Conservation (phyloP, 2,113 vertebrate species). For the Cercopithecus mona region DNA sequence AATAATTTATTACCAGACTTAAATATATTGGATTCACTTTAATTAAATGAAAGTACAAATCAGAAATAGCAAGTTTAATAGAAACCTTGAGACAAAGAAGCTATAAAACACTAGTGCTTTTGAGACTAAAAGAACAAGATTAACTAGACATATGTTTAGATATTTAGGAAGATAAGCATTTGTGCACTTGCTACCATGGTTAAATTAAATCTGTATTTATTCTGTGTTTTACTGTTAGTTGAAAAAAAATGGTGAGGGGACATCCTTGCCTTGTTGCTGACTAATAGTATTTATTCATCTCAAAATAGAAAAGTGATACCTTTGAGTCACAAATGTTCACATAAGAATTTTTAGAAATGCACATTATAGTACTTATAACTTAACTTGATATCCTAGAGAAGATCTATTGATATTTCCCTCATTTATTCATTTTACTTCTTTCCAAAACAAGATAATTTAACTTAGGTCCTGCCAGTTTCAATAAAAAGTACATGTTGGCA, state of each 20-base stretch:
- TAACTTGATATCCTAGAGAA: neutral
- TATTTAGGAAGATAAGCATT: neutral
- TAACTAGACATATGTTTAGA: neutral
- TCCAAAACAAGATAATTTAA: neutral
- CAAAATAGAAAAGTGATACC: neutral
- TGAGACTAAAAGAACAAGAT: neutral
- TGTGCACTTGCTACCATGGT: neutral
- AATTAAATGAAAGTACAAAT: constrained; percentile 4
- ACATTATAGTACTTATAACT: neutral
- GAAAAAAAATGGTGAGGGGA: neutral
- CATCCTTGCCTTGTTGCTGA: neutral
- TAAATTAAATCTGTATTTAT: constrained; percentile 20
- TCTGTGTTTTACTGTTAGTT: neutral
- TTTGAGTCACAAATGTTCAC: neutral
- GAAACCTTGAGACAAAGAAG: neutral
- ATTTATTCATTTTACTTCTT: neutral
- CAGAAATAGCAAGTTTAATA: constrained; percentile 2
- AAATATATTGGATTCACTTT: constrained; percentile 20
- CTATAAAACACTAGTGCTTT: neutral
- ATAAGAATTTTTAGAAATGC: neutral
- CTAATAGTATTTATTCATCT: neutral
- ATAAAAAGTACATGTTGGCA: neutral
- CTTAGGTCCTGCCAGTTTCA: neutral
- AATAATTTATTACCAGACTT: neutral
- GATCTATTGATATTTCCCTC: neutral